These are phyloP conservation scores for Tragelaphus oryx DNA, from an alignment of 2,797 vertebrate genomes.

Conservation along the genomic window DNA sequence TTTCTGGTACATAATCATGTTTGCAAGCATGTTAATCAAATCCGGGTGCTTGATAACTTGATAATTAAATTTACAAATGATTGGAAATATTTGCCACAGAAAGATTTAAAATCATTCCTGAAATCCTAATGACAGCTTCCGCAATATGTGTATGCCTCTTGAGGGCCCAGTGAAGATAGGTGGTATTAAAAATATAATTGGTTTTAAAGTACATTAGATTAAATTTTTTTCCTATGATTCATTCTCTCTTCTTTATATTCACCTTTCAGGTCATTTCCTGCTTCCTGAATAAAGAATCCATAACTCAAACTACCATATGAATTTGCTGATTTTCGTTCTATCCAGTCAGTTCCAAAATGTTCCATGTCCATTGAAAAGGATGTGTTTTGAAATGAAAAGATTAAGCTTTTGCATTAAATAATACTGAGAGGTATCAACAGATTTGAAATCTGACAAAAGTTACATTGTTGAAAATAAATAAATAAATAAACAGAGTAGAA, in stretches of 20 bases:
- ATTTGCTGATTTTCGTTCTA: conserved; percentile 20
- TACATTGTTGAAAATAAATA: background rate
- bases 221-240: conserved; percentile 70
- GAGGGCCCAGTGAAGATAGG: conserved; percentile 67
- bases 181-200: conserved; percentile 78
- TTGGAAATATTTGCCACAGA: conserved; percentile 77
- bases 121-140: conserved; percentile 68
- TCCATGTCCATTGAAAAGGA: conserved; percentile 33
- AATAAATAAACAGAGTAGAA: background rate
- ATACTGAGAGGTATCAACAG: background rate
- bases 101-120: conserved; percentile 76
- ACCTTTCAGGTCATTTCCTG: conserved; percentile 66
- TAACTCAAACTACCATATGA: conserved; percentile 49
- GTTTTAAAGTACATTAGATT: conserved; percentile 77
- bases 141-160: conserved; percentile 66
- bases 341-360: conserved; percentile 1
- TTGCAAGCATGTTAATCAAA: conserved; percentile 70
- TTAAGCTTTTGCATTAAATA: conserved; percentile 46
- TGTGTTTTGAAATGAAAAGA: conserved; percentile 45
- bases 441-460: conserved; percentile 44
- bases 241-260: conserved; percentile 70
- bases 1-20: conserved; percentile 54
- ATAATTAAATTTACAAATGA: conserved; percentile 79
- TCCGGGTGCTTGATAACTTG: conserved; percentile 49
- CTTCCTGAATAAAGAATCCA: conserved; percentile 51